These are phyloP conservation scores for Lasioglossum villosulum DNA, from an alignment of 2,888 invertebrate genomes.

Conservation along the genomic window DNA sequence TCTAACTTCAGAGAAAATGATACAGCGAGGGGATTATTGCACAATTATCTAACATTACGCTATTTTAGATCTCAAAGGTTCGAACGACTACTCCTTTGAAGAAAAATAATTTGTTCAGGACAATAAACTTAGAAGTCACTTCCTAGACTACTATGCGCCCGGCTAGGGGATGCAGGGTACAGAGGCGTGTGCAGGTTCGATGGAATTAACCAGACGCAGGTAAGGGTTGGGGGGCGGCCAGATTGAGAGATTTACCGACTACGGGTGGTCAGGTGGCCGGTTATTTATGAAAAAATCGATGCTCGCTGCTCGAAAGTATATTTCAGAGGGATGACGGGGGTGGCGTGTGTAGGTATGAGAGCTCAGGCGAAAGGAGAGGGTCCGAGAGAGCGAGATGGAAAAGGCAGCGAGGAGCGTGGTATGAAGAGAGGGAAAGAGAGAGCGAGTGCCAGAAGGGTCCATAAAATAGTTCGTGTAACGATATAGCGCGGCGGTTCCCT, in stretches of 20 bases:
- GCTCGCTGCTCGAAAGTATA: slow-evolving; percentile 71
- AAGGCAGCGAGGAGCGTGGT: neutral
- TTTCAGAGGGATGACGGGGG: slow-evolving; percentile 65
- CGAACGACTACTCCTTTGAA: neutral
- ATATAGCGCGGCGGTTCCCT: slow-evolving; percentile 59
- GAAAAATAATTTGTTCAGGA: neutral
- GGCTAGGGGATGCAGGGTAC: neutral
- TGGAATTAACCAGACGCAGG: slow-evolving; percentile 8
- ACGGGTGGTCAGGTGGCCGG: slow-evolving; percentile 67
- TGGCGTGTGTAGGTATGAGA: slow-evolving; percentile 5
- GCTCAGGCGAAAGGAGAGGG: neutral
- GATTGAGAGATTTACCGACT: slow-evolving; percentile 69
- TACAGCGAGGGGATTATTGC: too few species aligned
- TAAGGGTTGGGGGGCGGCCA: slow-evolving; percentile 36
- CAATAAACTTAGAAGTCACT: too few species aligned
- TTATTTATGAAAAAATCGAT: slow-evolving; percentile 80
- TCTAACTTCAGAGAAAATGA: too few species aligned
- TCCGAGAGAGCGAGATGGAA: neutral
- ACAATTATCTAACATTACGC: too few species aligned
- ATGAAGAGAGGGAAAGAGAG: slow-evolving; percentile 18
- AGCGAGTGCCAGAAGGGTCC: slow-evolving; percentile 50
- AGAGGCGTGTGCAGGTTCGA: neutral
- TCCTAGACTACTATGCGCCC: neutral
- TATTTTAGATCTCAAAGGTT: too few species aligned
- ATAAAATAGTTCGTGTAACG: slow-evolving; percentile 71